These are phyloP conservation scores for Drosophila nigricruria DNA, from an alignment of 2,888 invertebrate species.

Conservation along the genomic window DNA sequence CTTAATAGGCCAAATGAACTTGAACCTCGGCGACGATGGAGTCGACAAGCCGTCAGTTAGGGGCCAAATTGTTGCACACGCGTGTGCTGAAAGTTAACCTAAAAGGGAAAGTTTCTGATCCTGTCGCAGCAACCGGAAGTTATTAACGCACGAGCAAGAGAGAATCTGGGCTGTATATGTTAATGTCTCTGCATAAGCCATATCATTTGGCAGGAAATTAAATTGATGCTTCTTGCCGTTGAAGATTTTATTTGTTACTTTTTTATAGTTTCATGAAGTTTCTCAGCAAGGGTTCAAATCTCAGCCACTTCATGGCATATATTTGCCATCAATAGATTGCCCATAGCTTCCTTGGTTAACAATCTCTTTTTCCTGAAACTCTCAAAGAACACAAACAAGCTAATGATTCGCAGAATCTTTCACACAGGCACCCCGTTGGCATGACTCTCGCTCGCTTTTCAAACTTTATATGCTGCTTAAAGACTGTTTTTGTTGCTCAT, in stretches of 20 bases:
- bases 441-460: neutral
- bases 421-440: neutral
- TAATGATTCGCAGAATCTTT: neutral
- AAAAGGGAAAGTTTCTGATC: conserved; percentile 61
- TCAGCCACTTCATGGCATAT: too few species aligned
- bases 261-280: conserved; percentile 12
- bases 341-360: neutral
- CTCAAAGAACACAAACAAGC: too few species aligned
- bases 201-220: conserved; percentile 51
- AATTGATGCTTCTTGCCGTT: conserved; percentile 45
- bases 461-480: neutral
- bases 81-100: conserved; percentile 42
- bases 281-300: neutral
- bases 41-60: conserved; percentile 32
- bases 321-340: neutral
- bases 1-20: conserved; percentile 77
- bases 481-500: neutral
- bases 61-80: conserved; percentile 60
- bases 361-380: neutral
- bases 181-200: conserved; percentile 22
- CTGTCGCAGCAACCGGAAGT: conserved; percentile 63
- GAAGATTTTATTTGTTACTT: conserved; percentile 10
- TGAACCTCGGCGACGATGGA: conserved; percentile 52
- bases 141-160: conserved; percentile 58
- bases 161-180: conserved; percentile 5